Conservation (phyloP, 1,140 invertebrate species). For the Episyrphus balteatus region DNA sequence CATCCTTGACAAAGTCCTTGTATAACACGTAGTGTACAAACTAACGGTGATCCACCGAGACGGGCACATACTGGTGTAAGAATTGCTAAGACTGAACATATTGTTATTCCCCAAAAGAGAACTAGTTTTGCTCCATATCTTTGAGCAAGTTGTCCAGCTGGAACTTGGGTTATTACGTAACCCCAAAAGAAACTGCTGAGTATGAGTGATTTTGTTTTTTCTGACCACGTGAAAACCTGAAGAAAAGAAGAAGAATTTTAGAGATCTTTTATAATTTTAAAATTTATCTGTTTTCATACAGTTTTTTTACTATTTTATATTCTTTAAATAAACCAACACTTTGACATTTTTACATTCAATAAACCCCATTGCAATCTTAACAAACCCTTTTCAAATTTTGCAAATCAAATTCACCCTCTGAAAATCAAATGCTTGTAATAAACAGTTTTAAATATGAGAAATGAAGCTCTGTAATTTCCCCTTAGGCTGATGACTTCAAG, state of each 20-base stretch:
- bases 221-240: constrained; percentile 10
- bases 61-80: constrained; percentile 32
- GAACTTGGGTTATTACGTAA: constrained; percentile 28
- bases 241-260: constrained; percentile 20
- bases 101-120: constrained; percentile 15
- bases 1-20: constrained; percentile 72
- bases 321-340: background rate
- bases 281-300: background rate
- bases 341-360: background rate
- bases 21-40: constrained; percentile 47
- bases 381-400: background rate
- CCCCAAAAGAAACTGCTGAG: constrained; percentile 54
- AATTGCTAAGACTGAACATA: constrained; percentile 38
- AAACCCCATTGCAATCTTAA: background rate
- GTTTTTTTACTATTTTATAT: background rate
- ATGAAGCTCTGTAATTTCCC: too few relatives aligned
- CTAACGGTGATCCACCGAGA: constrained; percentile 47
- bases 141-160: constrained; percentile 27
- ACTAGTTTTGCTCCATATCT: constrained; percentile 46
- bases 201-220: constrained; percentile 14
- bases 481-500: too few relatives aligned
- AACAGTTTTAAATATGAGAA: too few relatives aligned
- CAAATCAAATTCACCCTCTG: too few relatives aligned
- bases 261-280: too few relatives aligned
- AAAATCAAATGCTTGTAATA: background rate